Base-by-base conservation (phyloP, 2,888 invertebrate species). In the Rutpela maculata region DNA sequence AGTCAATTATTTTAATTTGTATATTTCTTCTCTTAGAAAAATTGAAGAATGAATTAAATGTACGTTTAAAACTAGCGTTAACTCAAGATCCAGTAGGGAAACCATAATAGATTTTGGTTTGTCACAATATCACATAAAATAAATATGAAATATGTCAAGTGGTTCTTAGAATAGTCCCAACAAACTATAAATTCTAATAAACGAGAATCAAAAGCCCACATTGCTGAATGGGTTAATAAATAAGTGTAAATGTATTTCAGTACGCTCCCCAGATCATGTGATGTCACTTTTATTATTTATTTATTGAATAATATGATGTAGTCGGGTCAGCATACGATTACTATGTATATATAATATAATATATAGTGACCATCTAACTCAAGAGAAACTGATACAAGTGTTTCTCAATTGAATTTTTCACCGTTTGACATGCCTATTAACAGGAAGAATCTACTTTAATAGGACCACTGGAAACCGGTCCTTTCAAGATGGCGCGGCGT, bases 131-230 rank as follows among this genome's bases (percentile, higher is more conserved):
- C 74, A 71, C 71, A 63, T 76, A 63, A 72, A 75, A 79, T 78
- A 76, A 56, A 76, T 76, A 57, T 70, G 18, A 63, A 68, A 78
- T 78, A 78, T 74, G 76, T 78, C 78, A 76, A 18, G 63, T 62
- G 43, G 57, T 60, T 69, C 56, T 63, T 55, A 18, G 74, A 75
- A 77, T 79, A 71, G 69, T 68, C 75, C 38, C 35, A 17, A 68
- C 65, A 35, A n/a, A 73, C 73, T 35, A 74, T 76, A 78, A 78
- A 76, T 76, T 78, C 74, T 62, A 74, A 73, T 78, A 76, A 78
- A 78, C 62, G 74, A 71, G 67, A 76, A 78, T 78, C 78, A 60
- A 75, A 74, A 76, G 66, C 78, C 78, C 76, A 76, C 78, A 67
- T 76, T 60, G 67, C 59, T 72, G 74, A 74, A 63, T 78, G 67